Conservation (phyloP, 2,797 vertebrate species). For the Pangasius sanitwongsei region DNA sequence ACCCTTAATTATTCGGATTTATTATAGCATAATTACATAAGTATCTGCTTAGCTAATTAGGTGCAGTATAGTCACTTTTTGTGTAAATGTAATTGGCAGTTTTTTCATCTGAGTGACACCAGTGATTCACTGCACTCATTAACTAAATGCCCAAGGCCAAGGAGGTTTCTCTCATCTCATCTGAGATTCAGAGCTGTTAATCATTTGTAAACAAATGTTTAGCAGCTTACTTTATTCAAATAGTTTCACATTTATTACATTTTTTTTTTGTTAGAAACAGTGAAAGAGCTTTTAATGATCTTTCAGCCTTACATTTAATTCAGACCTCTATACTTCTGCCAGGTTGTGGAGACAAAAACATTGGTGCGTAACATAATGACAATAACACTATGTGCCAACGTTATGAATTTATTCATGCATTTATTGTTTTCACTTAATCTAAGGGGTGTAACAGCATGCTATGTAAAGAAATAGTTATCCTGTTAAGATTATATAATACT, state of each 20-base stretch:
- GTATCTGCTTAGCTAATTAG: background rate
- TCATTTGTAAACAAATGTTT: background rate
- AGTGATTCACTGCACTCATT: background rate
- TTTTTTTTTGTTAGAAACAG: background rate
- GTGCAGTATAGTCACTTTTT: background rate
- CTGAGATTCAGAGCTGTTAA: background rate
- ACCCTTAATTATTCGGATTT: background rate
- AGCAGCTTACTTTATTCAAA: background rate
- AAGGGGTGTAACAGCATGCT: background rate
- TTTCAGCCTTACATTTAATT: background rate
- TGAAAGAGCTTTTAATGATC: background rate
- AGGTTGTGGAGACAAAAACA: background rate
- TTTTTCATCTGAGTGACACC: background rate
- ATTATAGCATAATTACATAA: background rate
- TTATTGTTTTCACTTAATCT: background rate
- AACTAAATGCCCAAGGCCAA: conserved; percentile 2
- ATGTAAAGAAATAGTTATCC: background rate
- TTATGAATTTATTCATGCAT: background rate
- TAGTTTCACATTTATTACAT: background rate
- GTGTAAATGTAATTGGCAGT: background rate
- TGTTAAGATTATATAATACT: background rate
- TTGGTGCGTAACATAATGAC: background rate
- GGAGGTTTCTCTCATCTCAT: background rate
- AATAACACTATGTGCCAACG: background rate
- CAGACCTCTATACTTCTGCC: background rate